Evolutionary conservation across 2,797 vertebrate species (phyloP), one percentile per base, ranked within the genome.

Genomic region (Parambassis ranga): DNA sequence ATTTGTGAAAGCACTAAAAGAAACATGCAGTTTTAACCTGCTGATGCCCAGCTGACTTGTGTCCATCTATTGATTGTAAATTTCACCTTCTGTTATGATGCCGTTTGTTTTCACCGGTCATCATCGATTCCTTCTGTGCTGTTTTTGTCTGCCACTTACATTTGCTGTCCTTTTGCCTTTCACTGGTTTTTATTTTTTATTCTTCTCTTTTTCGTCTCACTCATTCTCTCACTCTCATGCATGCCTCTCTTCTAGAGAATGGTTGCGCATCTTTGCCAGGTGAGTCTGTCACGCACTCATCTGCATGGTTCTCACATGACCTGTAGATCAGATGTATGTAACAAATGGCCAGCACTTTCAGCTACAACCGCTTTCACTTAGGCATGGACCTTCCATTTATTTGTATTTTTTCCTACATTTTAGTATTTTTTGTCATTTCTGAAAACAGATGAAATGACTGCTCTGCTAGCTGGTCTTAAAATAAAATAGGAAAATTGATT

Each of bases 241-340:
- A 96, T 96, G 96, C 95, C 85, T 96, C 93, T 96, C 94, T 93
- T 92, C 93, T 96, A 98, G 97, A 97, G 92, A 98, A 96, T 98
- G 96, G 95, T 97, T 95, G 94, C 93, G 78, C 95, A 98, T 89
- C 97, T 99, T 85, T 98, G 96, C 85, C 95, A 96, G 97, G 96
- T 98, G 94, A 99, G 97, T 98, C 93, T 90, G 72, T 90, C 89
- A 87, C 82, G 71, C 51, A 86, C 79, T 84, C 89, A 90, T 88
- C 71, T 81, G 81, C 87, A 90, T 87, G 86, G 53, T 86, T 82
- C 36, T 67, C 60, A 71, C 50, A 48, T 50, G 35, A 61, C 57
- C 43, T 31, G 6, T 62, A 41, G n/a, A 44, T 30, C 36, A 36
- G n/a, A 55, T 11, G 32, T 44, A 20, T 33, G 9, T 14, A 37